Evolutionary conservation across 2,888 invertebrate species (phyloP).

Genomic region (Limnephilus marmoratus): DNA sequence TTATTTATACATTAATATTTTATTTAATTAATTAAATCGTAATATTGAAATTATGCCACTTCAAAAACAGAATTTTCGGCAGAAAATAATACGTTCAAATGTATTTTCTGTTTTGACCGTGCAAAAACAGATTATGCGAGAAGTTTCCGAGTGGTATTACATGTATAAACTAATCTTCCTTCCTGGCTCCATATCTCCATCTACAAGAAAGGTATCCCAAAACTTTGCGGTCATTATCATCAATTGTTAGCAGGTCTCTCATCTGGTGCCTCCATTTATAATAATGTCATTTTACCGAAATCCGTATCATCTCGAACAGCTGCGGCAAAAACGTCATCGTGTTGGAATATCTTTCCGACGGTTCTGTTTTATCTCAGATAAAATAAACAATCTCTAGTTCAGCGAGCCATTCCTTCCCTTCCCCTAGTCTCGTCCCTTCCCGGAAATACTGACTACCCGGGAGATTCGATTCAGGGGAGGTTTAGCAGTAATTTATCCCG

Average conservation of each 20-base stretch:
- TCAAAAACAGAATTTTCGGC: background rate
- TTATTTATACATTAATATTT: no score
- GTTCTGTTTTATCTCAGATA: background rate
- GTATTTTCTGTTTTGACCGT: background rate
- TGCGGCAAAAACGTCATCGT: conserved; percentile 51
- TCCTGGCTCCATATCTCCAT: background rate
- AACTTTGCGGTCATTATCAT: conserved; percentile 50
- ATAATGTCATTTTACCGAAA: conserved; percentile 52
- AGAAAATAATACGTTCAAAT: background rate
- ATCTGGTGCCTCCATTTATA: conserved; percentile 37
- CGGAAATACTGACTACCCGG: background rate
- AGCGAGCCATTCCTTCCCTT: background rate
- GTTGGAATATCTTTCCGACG: conserved; percentile 21
- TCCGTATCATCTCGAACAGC: conserved; percentile 48
- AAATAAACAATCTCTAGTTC: background rate
- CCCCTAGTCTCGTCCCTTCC: background rate
- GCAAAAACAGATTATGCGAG: background rate
- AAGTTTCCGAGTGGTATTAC: background rate
- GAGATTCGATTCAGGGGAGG: background rate
- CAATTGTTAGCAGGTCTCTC: conserved; percentile 46
- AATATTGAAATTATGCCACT: background rate
- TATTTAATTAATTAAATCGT: background rate
- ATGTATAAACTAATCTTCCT: background rate
- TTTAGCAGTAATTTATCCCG: conserved; percentile 11
- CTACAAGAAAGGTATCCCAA: conserved; percentile 36